phyloP scores from a whole-genome alignment of 2,888 invertebrate genomes.

The Amblyjoppa fuscipennis region DNA sequence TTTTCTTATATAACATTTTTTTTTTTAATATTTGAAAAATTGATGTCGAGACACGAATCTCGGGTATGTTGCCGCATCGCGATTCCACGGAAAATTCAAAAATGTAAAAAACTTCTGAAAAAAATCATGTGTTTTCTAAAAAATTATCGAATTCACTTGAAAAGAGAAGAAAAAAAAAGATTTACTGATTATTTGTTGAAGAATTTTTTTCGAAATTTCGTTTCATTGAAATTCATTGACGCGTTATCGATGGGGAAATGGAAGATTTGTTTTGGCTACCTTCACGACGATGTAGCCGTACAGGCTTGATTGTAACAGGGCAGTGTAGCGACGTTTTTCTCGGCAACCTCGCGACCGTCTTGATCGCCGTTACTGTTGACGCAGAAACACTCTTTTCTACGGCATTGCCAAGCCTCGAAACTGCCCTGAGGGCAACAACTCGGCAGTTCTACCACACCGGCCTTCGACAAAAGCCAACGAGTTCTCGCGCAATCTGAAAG shows the following conservation, averaged over 20 bases:
- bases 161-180: no score
- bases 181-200: no score
- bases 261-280: background rate
- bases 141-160: no score
- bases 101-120: no score
- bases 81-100: no score
- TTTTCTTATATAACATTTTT: no score
- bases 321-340: constrained; percentile 70
- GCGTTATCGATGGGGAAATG: background rate
- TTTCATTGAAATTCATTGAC: background rate
- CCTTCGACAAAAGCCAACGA: constrained; percentile 84
- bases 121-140: no score
- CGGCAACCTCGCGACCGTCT: constrained; percentile 82
- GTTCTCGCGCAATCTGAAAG: constrained; percentile 88
- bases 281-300: background rate
- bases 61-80: no score
- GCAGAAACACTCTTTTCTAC: constrained; percentile 88
- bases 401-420: constrained; percentile 88
- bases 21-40: no score
- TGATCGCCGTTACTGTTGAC: constrained; percentile 88
- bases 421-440: constrained; percentile 89
- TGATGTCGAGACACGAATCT: no score
- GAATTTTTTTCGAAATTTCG: background rate
- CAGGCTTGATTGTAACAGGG: constrained; percentile 65
- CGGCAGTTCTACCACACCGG: constrained; percentile 85